Evolutionary conservation across 2,113 vertebrate species (phyloP).

Genomic region (Herpailurus yagouaroundi): DNA sequence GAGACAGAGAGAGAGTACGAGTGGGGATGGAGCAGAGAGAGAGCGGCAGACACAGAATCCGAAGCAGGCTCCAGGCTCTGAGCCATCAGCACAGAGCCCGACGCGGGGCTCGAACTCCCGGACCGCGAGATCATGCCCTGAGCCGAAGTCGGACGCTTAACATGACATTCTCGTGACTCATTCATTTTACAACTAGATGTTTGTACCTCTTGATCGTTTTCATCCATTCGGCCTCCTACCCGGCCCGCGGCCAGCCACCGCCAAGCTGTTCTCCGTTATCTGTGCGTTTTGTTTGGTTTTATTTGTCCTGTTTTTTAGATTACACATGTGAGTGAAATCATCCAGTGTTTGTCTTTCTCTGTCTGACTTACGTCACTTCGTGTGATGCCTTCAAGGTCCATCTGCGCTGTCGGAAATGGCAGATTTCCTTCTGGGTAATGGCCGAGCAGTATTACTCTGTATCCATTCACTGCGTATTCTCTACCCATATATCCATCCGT

Average conservation of each 20-base stretch:
- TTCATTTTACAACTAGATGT: neutral
- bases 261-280: neutral
- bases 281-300: neutral
- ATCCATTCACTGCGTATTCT: neutral
- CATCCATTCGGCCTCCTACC: neutral
- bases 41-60: no score
- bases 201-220: neutral
- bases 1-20: no score
- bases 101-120: no score
- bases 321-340: neutral
- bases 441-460: neutral
- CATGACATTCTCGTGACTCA: neutral
- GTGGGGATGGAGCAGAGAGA: no score
- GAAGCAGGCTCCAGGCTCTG: no score
- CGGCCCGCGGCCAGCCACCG: neutral
- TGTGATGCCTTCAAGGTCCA: neutral
- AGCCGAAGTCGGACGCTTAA: no score
- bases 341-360: neutral
- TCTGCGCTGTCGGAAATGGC: neutral
- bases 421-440: no score
- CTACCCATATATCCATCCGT: neutral
- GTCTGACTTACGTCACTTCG: neutral
- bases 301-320: neutral
- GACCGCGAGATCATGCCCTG: no score
- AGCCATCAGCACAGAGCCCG: no score